Evolutionary conservation across 2,888 invertebrate genomes (phyloP).

Genomic region (Agrypnus murinus): DNA sequence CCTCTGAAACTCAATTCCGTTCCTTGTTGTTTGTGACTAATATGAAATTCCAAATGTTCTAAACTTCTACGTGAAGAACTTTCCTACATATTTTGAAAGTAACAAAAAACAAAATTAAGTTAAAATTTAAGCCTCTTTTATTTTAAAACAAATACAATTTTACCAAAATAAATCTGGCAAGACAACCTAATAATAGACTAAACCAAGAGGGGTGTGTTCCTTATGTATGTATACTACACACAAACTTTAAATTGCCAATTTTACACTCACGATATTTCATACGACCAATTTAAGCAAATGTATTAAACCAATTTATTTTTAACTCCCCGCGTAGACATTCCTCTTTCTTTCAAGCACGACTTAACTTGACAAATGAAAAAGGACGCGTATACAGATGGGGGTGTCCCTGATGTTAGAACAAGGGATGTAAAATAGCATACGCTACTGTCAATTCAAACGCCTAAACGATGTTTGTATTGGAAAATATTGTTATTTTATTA

Average conservation of each 20-base stretch:
- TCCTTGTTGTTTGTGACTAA: too few relatives aligned
- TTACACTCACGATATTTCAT: constrained; percentile 22
- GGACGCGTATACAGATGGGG: constrained; percentile 8
- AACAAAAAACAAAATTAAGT: too few relatives aligned
- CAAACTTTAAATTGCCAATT: constrained; percentile 31
- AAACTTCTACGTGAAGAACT: too few relatives aligned
- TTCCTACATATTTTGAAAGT: too few relatives aligned
- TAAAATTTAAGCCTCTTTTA: too few relatives aligned
- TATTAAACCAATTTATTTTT: constrained; percentile 18
- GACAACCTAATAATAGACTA: constrained; percentile 30
- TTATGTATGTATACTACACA: constrained; percentile 14
- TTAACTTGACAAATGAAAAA: constrained; percentile 1
- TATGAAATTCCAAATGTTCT: too few relatives aligned
- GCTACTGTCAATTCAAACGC: constrained; percentile 30
- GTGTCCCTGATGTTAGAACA: not conserved
- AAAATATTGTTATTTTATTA: constrained; percentile 44
- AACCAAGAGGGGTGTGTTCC: constrained; percentile 26
- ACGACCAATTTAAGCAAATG: constrained; percentile 19
- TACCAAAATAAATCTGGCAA: constrained; percentile 21
- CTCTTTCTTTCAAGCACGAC: constrained; percentile 22
- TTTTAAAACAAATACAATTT: not conserved
- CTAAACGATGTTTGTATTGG: constrained; percentile 36
- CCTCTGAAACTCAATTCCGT: too few relatives aligned
- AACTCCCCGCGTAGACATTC: not conserved
- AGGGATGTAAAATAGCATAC: constrained; percentile 14